These are phyloP conservation scores for Rhinopithecus roxellana DNA, from an alignment of 2,113 vertebrate genomes.

Conservation along the genomic window DNA sequence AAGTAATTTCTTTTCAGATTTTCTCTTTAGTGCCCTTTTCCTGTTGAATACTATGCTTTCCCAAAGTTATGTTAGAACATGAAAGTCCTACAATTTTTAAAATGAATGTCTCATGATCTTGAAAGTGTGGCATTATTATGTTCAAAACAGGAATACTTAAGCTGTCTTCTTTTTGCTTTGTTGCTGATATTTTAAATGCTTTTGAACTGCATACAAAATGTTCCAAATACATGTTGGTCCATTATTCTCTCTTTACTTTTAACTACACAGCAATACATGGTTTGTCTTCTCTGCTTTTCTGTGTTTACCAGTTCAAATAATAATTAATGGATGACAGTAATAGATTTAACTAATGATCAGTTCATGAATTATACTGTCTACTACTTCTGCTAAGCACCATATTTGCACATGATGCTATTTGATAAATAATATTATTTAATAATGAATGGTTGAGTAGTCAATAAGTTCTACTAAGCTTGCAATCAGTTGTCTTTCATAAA, in stretches of 20 bases:
- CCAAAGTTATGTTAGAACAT: slow-evolving; percentile 36
- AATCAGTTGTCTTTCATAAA: slow-evolving; percentile 2
- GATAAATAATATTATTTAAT: background rate
- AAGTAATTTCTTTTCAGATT: slow-evolving; percentile 45
- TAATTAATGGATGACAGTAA: background rate
- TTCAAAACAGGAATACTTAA: slow-evolving; percentile 58
- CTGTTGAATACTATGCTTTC: background rate
- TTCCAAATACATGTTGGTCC: background rate
- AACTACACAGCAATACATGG: slow-evolving; percentile 49
- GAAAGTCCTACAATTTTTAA: slow-evolving; percentile 61
- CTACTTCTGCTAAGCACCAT: background rate
- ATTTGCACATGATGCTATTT: background rate
- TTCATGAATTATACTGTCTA: background rate
- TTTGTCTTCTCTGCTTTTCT: slow-evolving; percentile 66
- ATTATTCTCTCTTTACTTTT: slow-evolving; percentile 57
- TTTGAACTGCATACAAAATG: background rate
- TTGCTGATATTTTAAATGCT: background rate
- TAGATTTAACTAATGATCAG: background rate
- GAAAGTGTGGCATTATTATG: slow-evolving; percentile 69
- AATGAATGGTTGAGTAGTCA: background rate
- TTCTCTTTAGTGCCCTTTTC: slow-evolving; percentile 35
- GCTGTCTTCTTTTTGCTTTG: slow-evolving; percentile 35
- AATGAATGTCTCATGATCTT: slow-evolving; percentile 48
- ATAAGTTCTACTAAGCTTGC: background rate
- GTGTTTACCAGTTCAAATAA: slow-evolving; percentile 52